Percentiles rank a stretch among this genome's conserved stretches.
Conservation (phyloP, 2,113 vertebrate species). For the Pungitius pungitius region DNA sequence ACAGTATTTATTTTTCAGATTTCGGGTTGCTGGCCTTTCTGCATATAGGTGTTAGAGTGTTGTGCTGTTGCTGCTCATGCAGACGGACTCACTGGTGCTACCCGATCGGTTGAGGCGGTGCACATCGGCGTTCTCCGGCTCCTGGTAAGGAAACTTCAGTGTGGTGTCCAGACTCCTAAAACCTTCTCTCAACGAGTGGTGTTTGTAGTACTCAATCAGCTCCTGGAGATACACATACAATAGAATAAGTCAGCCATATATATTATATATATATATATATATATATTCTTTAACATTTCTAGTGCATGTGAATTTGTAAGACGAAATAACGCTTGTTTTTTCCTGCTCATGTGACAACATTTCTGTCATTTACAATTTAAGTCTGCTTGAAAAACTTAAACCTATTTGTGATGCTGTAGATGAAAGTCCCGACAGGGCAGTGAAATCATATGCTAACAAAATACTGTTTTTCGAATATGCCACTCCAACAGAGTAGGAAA, state of each 20-base stretch:
- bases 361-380: neutral
- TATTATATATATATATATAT: neutral
- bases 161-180: slow-evolving; percentile 95
- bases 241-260: neutral
- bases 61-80: neutral
- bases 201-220: slow-evolving; percentile 95
- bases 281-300: neutral
- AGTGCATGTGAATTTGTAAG: slow-evolving; percentile 7
- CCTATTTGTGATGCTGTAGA: neutral
- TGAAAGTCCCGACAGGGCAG: neutral
- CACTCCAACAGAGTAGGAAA: slow-evolving; percentile 1
- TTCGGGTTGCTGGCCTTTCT: neutral
- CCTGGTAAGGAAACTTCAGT: slow-evolving; percentile 91
- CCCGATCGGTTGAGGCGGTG: slow-evolving; percentile 81
- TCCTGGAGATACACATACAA: slow-evolving; percentile 80
- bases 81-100: slow-evolving; percentile 86
- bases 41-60: neutral
- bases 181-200: slow-evolving; percentile 95
- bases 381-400: neutral
- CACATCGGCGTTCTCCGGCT: slow-evolving; percentile 83
- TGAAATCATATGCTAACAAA: neutral
- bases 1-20: neutral
- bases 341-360: neutral
- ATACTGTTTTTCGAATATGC: neutral
- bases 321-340: neutral